Evolutionary conservation across 1,140 invertebrate species (phyloP).

Genomic region (Orius laevigatus): DNA sequence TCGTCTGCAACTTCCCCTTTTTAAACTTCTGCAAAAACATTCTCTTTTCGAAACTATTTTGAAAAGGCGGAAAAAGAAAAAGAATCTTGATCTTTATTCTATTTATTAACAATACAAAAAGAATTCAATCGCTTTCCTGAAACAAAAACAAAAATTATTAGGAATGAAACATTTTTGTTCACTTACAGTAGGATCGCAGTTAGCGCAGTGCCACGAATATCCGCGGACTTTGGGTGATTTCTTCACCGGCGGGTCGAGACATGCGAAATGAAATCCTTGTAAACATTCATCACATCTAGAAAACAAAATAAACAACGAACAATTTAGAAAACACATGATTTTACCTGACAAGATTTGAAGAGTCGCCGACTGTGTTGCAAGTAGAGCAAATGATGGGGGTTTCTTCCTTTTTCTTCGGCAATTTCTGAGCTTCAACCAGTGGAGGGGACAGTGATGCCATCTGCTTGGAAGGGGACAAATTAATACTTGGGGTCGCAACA

Average conservation of each 20-base stretch:
- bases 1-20: too few species aligned
- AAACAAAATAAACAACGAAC: conserved; percentile 15
- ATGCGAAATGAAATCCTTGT: conserved; percentile 79
- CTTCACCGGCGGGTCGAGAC: conserved; percentile 80
- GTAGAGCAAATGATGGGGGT: conserved; percentile 45
- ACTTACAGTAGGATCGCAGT: conserved; percentile 81
- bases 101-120: too few species aligned
- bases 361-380: conserved; percentile 40
- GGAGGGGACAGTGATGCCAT: conserved; percentile 6
- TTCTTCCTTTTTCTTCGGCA: conserved; percentile 26
- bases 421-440: conserved; percentile 15
- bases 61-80: too few species aligned
- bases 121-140: too few species aligned
- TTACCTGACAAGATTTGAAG: conserved; percentile 49
- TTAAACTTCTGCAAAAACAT: too few species aligned
- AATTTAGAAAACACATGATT: conserved; percentile 2
- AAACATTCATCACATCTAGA: conserved; percentile 81
- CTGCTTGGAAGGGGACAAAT: conserved; percentile 6
- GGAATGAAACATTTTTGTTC: too few species aligned
- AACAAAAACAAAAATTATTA: too few species aligned
- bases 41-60: too few species aligned
- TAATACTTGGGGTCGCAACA: conserved; percentile 15
- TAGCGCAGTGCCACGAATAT: conserved; percentile 90
- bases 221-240: conserved; percentile 84
- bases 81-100: too few species aligned